Evolutionary conservation across 1,140 invertebrate genomes (phyloP), one percentile per base, ranked within the genome.

Genomic region (Magallana ariakensis): DNA sequence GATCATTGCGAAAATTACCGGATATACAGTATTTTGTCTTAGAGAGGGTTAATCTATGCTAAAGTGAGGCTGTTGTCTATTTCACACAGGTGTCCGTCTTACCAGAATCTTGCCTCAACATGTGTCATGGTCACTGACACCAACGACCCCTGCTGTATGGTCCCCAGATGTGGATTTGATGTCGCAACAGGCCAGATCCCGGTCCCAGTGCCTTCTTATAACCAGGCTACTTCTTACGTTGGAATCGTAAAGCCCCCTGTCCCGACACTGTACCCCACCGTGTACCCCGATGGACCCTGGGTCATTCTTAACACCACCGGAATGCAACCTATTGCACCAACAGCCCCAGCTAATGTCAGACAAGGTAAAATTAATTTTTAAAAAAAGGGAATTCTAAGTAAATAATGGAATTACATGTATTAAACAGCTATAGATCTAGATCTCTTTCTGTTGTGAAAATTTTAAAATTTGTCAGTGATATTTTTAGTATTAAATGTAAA

Each of bases 11-110:
- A n/a, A n/a, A n/a, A n/a, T n/a, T n/a, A n/a, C n/a, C n/a, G n/a
- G n/a, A n/a, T n/a, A n/a, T n/a, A n/a, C n/a, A n/a, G n/a, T n/a
- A 46, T 46, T 46, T 46, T 5, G 1, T 46, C 33, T 46, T 46
- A 46, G 33, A 46, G 33, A 46, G 33, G 33, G 33, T 46, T 46
- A 46, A 46, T 46, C 5, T 46, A 2, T 2, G 33, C 33, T 46
- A 46, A 46, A 46, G 33, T 46, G 33, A 46, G 3, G 33, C 33
- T 46, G 33, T 46, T 46, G 33, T 46, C 33, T 46, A 46, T 62
- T 19, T 16, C n/a, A 83, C 85, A 33, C 70, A 91, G 90, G 83
- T 91, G 90, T 82, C 89, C 90, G 46, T 66, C n/a, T 4, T 91
- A 88, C 83, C 22, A 16, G 8, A 87, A 87, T 53, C 57, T 88